These are phyloP conservation scores for Galagoides demidoff DNA, from an alignment of 2,797 vertebrate genomes.

Conservation along the genomic window DNA sequence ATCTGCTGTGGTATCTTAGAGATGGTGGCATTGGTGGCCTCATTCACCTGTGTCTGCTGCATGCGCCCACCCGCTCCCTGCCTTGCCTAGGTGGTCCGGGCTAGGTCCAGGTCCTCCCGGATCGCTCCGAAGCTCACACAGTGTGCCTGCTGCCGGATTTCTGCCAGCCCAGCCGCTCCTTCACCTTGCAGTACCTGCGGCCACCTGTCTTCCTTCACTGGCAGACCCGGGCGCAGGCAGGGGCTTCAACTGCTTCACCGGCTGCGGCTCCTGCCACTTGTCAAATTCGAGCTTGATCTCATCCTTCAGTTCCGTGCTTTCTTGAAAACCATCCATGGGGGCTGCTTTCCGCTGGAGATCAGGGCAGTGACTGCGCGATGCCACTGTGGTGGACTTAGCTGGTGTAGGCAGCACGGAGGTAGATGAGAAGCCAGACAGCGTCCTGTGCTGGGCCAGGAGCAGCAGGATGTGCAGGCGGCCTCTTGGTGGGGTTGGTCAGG, in stretches of 20 bases:
- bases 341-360: no score
- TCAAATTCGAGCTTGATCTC: slow-evolving; percentile 97
- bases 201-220: slow-evolving; percentile 95
- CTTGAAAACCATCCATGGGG: no score
- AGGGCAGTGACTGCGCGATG: slow-evolving; percentile 90
- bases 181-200: slow-evolving; percentile 96
- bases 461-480: slow-evolving; percentile 96
- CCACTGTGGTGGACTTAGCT: slow-evolving; percentile 95
- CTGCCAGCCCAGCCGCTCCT: slow-evolving; percentile 95
- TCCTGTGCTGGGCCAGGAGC: slow-evolving; percentile 92
- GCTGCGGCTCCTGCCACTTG: slow-evolving; percentile 97
- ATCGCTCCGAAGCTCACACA: slow-evolving; percentile 98
- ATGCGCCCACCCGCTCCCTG: slow-evolving; percentile 94
- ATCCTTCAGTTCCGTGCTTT: slow-evolving; percentile 90
- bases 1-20: slow-evolving; percentile 97
- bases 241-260: slow-evolving; percentile 96
- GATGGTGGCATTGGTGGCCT: slow-evolving; percentile 95
- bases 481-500: slow-evolving; percentile 93
- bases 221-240: slow-evolving; percentile 93
- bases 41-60: slow-evolving; percentile 95
- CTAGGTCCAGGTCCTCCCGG: slow-evolving; percentile 96
- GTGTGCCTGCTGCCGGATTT: slow-evolving; percentile 97
- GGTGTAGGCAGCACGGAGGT: slow-evolving; percentile 93
- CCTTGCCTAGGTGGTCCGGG: slow-evolving; percentile 95
- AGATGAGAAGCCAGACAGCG: slow-evolving; percentile 93